These are phyloP conservation scores for Gerris buenoi DNA, from an alignment of 1,140 invertebrate species.

Conservation along the genomic window DNA sequence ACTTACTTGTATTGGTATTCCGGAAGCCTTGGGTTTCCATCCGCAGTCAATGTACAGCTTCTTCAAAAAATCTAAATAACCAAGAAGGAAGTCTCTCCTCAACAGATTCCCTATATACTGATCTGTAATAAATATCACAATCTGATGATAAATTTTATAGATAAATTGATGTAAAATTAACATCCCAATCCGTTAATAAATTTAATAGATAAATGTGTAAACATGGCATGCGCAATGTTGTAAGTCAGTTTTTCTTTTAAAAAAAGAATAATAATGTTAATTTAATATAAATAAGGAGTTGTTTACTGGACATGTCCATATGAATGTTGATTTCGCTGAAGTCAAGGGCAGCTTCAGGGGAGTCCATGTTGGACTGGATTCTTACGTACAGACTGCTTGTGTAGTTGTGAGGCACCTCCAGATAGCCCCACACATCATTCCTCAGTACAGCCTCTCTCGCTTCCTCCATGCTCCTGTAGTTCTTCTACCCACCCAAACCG, in stretches of 20 bases:
- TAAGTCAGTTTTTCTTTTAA: too few relatives aligned
- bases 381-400: conserved; percentile 43
- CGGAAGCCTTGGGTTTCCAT: conserved; percentile 19
- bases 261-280: too few relatives aligned
- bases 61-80: conserved; percentile 21
- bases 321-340: conserved; percentile 45
- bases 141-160: too few relatives aligned
- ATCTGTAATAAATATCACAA: conserved; percentile 23
- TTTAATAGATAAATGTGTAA: too few relatives aligned
- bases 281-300: background rate
- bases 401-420: conserved; percentile 61
- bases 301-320: conserved; percentile 56
- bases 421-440: conserved; percentile 48
- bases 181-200: too few relatives aligned
- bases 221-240: too few relatives aligned
- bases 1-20: conserved; percentile 24
- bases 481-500: too few relatives aligned
- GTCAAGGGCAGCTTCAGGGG: conserved; percentile 33
- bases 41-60: conserved; percentile 22
- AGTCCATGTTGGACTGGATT: conserved; percentile 31
- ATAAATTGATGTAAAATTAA: too few relatives aligned
- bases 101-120: conserved; percentile 25
- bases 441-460: conserved; percentile 42
- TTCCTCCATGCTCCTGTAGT: conserved; percentile 36
- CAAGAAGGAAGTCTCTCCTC: conserved; percentile 20